Base-by-base conservation (phyloP, 2,797 vertebrate genomes). In the Telmatherina bonti region DNA sequence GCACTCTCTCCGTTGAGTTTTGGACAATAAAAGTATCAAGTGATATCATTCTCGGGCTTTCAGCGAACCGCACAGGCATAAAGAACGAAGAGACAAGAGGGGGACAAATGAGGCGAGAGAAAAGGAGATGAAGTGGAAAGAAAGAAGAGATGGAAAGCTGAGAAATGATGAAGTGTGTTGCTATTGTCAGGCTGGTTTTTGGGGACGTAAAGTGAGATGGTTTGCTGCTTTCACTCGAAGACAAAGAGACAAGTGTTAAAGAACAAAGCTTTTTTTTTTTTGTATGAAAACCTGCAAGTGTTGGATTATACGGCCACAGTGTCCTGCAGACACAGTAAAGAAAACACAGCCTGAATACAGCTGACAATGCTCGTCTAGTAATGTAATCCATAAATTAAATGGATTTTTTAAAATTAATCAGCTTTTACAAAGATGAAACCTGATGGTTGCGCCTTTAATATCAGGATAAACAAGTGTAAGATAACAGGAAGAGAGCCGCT, bases 401-500 rank as follows among this genome's bases (percentile, higher is more conserved):
- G 0, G 55, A 38, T n/a, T n/a, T n/a, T n/a, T n/a, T n/a, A n/a
- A 10, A 63, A 38, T 18, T 5, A n/a, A 9, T 63, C 36, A 55
- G 35, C 52, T 49, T 55, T 1, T 27, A 43, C 15, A 61, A 30
- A 51, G 45, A 24, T 62, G 16, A 36, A 26, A 45, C 43, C 7
- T 51, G 11, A 53, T 9, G 31, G 10, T 18, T 13, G 7, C 5
- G 20, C 33, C 20, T 67, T 51, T 68, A 22, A 38, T n/a, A 73
- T 30, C 51, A 58, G 66, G 30, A 35, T 87, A 81, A 87, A 82
- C 79, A 85, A 72, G 35, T 3, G 18, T 1, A 57, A 83, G 85
- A 89, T 85, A 90, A 92, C 90, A 90, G 88, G 89, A 92, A 87
- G 78, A 6, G 24, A 64, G 45, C 31, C 33, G 7, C 63, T 73